Conservation (phyloP, 2,888 invertebrate species). For the Drosophila siamana region DNA sequence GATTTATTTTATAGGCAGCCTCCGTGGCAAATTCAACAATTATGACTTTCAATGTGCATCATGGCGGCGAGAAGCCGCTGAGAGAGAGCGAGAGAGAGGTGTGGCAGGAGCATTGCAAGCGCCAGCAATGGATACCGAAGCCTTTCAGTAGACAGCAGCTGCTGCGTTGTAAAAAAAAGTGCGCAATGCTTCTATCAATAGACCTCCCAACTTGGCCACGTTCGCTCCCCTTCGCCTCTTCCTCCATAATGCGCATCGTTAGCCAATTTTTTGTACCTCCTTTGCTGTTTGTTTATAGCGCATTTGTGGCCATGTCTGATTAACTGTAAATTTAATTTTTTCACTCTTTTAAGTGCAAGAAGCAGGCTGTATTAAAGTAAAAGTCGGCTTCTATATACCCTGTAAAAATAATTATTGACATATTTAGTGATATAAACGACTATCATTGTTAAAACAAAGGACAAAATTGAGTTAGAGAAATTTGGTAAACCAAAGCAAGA, state of each 20-base stretch:
- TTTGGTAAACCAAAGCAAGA: too few relatives aligned
- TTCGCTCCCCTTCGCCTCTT: too few relatives aligned
- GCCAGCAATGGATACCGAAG: constrained; percentile 26
- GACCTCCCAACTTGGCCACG: background rate
- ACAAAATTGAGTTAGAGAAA: too few relatives aligned
- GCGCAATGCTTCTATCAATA: constrained; percentile 44
- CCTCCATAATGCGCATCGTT: constrained; percentile 52
- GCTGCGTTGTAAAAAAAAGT: constrained; percentile 62
- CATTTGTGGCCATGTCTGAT: constrained; percentile 81
- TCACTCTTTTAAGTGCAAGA: constrained; percentile 23
- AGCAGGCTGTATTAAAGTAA: background rate
- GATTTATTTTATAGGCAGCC: constrained; percentile 78
- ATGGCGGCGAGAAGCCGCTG: background rate
- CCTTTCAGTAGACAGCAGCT: constrained; percentile 45
- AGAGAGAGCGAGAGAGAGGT: too few relatives aligned
- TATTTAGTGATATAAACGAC: too few relatives aligned
- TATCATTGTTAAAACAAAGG: too few relatives aligned
- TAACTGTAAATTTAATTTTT: constrained; percentile 79
- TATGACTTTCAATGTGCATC: constrained; percentile 65
- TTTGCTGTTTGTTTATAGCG: constrained; percentile 73
- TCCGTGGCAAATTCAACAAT: constrained; percentile 73
- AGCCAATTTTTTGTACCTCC: constrained; percentile 47
- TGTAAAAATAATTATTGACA: too few relatives aligned
- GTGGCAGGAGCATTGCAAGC: too few relatives aligned
- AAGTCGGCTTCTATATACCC: too few relatives aligned